Evolutionary conservation across 2,888 invertebrate species (phyloP).

Genomic region (Callyntrura guangdongensis): DNA sequence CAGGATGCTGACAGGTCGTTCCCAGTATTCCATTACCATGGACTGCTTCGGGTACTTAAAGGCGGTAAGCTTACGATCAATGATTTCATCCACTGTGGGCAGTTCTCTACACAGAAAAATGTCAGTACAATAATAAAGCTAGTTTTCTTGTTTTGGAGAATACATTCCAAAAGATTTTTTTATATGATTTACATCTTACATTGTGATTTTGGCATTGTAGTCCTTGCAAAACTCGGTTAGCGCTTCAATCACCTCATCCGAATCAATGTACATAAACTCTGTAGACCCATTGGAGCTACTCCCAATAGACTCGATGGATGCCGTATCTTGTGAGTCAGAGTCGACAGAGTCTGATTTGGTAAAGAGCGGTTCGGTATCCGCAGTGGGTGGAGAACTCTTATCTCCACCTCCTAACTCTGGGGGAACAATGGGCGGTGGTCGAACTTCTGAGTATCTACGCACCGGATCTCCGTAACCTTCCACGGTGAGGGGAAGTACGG

Average conservation of each 20-base stretch:
- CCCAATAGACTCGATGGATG: constrained; percentile 56
- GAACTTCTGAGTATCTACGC: constrained; percentile 2
- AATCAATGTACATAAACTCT: constrained; percentile 81
- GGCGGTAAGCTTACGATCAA: constrained; percentile 71
- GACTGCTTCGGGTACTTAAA: constrained; percentile 85
- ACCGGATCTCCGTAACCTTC: constrained; percentile 41
- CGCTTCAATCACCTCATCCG: constrained; percentile 81
- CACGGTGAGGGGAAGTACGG: too few species aligned
- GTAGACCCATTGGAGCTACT: constrained; percentile 70
- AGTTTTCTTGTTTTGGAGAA: too few species aligned
- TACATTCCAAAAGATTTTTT: too few species aligned
- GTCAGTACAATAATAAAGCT: too few species aligned
- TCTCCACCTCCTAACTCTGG: background rate
- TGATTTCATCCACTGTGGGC: constrained; percentile 79
- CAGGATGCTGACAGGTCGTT: constrained; percentile 89
- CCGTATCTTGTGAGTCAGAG: constrained; percentile 34
- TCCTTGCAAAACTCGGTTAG: constrained; percentile 81
- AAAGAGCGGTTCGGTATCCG: background rate
- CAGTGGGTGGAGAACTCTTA: background rate
- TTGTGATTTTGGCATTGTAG: constrained; percentile 78
- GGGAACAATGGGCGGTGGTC: background rate
- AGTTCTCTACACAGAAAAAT: constrained; percentile 42
- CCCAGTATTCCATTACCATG: constrained; percentile 90
- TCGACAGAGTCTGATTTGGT: constrained; percentile 8
- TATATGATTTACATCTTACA: constrained; percentile 70